Evolutionary conservation across 2,888 invertebrate species (phyloP).

Genomic region (Opisthograptis luteolata): DNA sequence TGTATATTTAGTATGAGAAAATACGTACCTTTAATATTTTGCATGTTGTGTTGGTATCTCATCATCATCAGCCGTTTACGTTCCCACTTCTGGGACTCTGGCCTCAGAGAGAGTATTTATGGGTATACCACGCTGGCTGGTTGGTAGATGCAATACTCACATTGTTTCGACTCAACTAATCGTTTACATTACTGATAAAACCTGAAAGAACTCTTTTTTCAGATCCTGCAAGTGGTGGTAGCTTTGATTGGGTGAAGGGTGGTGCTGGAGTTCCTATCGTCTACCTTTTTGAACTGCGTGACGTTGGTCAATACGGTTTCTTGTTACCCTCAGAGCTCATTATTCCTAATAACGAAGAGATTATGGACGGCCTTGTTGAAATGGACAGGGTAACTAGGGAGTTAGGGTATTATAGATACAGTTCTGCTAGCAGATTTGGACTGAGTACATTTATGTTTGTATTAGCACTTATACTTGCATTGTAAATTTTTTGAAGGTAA

Average conservation of each 20-base stretch:
- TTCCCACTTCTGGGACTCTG: too few relatives aligned
- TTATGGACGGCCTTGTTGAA: slow-evolving; percentile 82
- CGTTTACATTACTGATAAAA: too few relatives aligned
- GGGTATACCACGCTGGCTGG: too few relatives aligned
- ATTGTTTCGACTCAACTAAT: too few relatives aligned
- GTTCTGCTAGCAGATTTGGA: slow-evolving; percentile 35
- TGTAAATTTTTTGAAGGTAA: slow-evolving; percentile 30
- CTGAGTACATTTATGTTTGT: slow-evolving; percentile 38
- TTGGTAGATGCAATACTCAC: too few relatives aligned
- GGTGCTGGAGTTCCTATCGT: slow-evolving; percentile 79
- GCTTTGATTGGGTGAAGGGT: slow-evolving; percentile 85
- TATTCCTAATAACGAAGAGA: slow-evolving; percentile 84
- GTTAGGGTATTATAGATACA: slow-evolving; percentile 55
- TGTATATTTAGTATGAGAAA: too few relatives aligned
- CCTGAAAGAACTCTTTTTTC: too few relatives aligned
- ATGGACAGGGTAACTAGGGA: slow-evolving; percentile 66
- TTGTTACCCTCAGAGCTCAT: slow-evolving; percentile 82
- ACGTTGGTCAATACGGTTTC: slow-evolving; percentile 83
- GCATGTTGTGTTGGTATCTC: too few relatives aligned
- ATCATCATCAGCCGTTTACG: too few relatives aligned
- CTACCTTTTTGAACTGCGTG: slow-evolving; percentile 85
- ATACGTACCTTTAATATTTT: too few relatives aligned
- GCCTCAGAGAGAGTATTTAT: too few relatives aligned
- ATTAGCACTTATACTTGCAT: slow-evolving; percentile 30
- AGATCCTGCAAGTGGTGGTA: slow-evolving; percentile 78